Evolutionary conservation across 2,113 vertebrate species (phyloP), one percentile per base, ranked within the genome.

Genomic region (Tachysurus fulvidraco): DNA sequence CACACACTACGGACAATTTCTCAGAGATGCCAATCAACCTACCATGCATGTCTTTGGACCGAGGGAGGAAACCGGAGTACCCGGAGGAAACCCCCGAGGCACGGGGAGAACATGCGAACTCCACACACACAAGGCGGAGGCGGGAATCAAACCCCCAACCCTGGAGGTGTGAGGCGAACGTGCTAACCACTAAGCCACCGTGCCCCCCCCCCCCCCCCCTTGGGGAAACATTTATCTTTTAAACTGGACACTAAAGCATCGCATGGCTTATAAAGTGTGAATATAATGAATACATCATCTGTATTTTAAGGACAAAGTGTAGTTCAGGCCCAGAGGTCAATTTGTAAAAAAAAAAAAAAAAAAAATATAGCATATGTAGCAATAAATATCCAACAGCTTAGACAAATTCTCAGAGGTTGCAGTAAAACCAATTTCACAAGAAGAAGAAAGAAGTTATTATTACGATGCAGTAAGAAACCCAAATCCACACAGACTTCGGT

Each of bases 351-450:
- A 17, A 41, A 71, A 19, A 71, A 41, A 19, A 36, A 71, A 8
- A 41, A 71, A 1, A 76, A 28, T 73, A 21, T 21, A 71, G 41
- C 41, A 44, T 11, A 54, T 81, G 55, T 23, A 81, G 78, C 55
- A 81, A 60, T 36, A 13, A 55, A 60, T 81, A 17, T 23, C 77
- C 77, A 25, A 54, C 13, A 78, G 54, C 25, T 28, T 41, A 78
- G 54, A 25, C 6, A 81, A 60, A 81, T 60, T 23, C 77, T 81
- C 78, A 81, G 36, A 30, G 23, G 55, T 36, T 81, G 46, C 50
- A 78, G 25, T 8, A 52, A 44, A 81, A 60, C 30, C 78, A 81
- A 44, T 81, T 81, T 81, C 78, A 81, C 55, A 81, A 81, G 55
- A 25, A 78, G 46, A 52, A 17, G 50, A 50, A 46, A 50, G 44